Evolutionary conservation across 2,888 invertebrate genomes (phyloP), one percentile per base, ranked within the genome.

Genomic region (Tromatobia lineatoria): DNA sequence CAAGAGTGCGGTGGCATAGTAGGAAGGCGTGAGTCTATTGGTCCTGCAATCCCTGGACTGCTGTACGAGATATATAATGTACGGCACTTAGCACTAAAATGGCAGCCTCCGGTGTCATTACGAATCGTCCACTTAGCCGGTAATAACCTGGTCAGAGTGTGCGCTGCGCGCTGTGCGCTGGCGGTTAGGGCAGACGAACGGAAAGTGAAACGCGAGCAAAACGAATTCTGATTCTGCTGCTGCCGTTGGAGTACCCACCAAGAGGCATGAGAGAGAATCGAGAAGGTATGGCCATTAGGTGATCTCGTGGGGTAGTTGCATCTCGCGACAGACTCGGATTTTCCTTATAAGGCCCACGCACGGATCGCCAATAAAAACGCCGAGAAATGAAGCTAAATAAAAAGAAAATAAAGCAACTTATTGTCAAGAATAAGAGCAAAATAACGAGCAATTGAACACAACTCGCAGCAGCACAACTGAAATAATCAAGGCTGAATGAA

Each of bases 91-190:
- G 87, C 88, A 82, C 88, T 88, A 88, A 91, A 91, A 91, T 90
- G 90, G 89, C 87, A 88, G 89, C 89, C 90, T 88, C 89, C 89
- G 90, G 90, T 90, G 89, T 90, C 89, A 90, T 90, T 90, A 90
- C 90, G 90, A 89, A 90, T 90, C 88, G 91, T 89, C 90, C 91
- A 90, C 88, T 91, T 91, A 89, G 88, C 80, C 85, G 76, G 90
- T 89, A 90, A 91, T 91, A 90, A 90, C 90, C 85, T 86, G 87
- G 88, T 77, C 88, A 88, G 64, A 64, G 88, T 88, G 86, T 82
- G 76, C 29, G 29, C 80, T 82, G 76, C 29, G 29, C 80, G 70
- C 61, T 59, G 64, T 76, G 75, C 57, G 74, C 59, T 45, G 42
- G 59, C 75, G 52, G 79, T 80, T 80, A 66, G 80, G 75, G 66